Conservation (phyloP, 2,888 invertebrate genomes). For the Athripsodes cinereus region DNA sequence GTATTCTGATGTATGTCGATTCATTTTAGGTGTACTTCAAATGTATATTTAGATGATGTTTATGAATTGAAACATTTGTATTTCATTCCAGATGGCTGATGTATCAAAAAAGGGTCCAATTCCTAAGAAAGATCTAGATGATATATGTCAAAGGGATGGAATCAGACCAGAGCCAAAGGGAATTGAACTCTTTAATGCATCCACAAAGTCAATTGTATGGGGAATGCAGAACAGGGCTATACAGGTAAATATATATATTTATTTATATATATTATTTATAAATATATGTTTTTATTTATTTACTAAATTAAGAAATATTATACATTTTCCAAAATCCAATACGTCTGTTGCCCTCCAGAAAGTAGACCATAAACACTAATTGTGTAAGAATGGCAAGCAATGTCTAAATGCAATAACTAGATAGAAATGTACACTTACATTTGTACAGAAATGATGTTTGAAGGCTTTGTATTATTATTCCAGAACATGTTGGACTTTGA, state of each 20-base stretch:
- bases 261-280: background rate
- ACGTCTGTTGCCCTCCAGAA: background rate
- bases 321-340: no score
- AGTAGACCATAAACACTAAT: background rate
- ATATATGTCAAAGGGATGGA: conserved; percentile 34
- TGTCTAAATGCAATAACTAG: no score
- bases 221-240: conserved; percentile 98
- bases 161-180: conserved; percentile 27
- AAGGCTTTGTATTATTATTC: no score
- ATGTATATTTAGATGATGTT: background rate
- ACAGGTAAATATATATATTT: conserved; percentile 44
- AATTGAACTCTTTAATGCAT: conserved; percentile 67
- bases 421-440: no score
- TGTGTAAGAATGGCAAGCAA: background rate
- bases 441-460: no score
- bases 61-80: conserved; percentile 20
- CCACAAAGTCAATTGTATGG: conserved; percentile 94
- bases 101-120: conserved; percentile 29
- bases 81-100: conserved; percentile 41
- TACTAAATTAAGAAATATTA: background rate
- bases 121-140: conserved; percentile 18
- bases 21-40: no score
- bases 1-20: conserved; percentile 25
- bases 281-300: background rate
- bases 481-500: conserved; percentile 94